Evolutionary conservation across 2,888 invertebrate genomes (phyloP).

Genomic region (Temnothorax unifasciatus): DNA sequence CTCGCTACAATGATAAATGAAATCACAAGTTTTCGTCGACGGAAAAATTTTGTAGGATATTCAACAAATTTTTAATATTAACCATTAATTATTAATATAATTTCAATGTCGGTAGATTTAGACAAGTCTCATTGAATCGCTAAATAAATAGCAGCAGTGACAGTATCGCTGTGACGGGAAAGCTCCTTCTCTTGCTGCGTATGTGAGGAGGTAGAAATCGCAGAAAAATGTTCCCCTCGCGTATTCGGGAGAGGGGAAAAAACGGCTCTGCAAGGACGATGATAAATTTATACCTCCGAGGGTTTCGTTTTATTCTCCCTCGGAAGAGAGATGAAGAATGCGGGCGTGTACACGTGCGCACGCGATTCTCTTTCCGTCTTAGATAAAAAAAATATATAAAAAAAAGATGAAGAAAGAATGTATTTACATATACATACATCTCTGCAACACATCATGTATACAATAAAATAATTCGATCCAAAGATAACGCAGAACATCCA

Average conservation of each 20-base stretch:
- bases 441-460: conserved; percentile 22
- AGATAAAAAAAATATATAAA: not conserved
- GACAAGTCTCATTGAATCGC: not conserved
- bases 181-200: conserved; percentile 28
- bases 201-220: conserved; percentile 70
- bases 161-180: not conserved
- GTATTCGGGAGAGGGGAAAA: not conserved
- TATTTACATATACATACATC: conserved; percentile 21
- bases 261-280: conserved; percentile 33
- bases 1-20: not conserved
- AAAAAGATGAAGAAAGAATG: conserved; percentile 21
- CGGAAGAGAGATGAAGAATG: conserved; percentile 21
- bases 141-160: conserved; percentile 14
- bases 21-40: not conserved
- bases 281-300: conserved; percentile 45
- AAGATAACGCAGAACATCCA: conserved; percentile 33
- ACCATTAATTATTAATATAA: not conserved
- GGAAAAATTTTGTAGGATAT: not conserved
- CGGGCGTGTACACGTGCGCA: not conserved
- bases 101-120: not conserved
- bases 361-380: conserved; percentile 2
- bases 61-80: not conserved
- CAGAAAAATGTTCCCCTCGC: conserved; percentile 67
- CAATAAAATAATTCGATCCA: conserved; percentile 30
- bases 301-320: conserved; percentile 21